Base-by-base conservation (phyloP, 2,888 invertebrate species). In the Amaurobius ferox region DNA sequence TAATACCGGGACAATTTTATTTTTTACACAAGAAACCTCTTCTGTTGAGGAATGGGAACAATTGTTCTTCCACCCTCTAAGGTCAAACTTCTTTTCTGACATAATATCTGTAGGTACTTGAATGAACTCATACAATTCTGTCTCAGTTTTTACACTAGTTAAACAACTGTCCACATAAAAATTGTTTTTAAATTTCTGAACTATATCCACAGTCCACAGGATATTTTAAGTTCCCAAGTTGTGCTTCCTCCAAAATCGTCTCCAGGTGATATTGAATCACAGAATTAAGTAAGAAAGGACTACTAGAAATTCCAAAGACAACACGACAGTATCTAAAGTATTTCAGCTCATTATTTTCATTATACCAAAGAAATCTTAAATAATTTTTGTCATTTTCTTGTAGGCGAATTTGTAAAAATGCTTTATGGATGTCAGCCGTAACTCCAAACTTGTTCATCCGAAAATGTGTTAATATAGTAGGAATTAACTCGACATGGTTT, bases 301-400 rank as follows among this genome's bases (percentile, higher is more conserved):
- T 68, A 3, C 29, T 44, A 11, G 44, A 40, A n/a, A 55, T 30
- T 13, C 48, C 77, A n/a, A 48, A 78, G 26, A 55, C 68, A n/a
- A 67, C 66, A 29, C 76, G 61, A n/a, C 67, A 3, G 19, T 77
- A 48, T 29, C 64, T 30, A 77, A 61, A 77, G n/a, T 39, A n/a
- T 67, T 44, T 3, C 0, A 66, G 19, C 6, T 74, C 61, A 28
- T 26, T 64, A 28, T 78, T 28, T 5, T 26, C 35, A 28, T 44
- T 30, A 16, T 32, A 11, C 48, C 77, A 68, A 28, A 78, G 29
- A 55, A 68, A 78, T 3, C 26, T 28, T n/a, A 78, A 67, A 28
- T 23, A 78, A 48, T 9, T n/a, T 30, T 28, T 32, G 19, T 35
- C 78, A 29, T 35, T 1, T 3, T 55, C n/a, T 7, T 5, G 23